phyloP scores from a whole-genome alignment of 2,113 vertebrate genomes.

The Dipodomys spectabilis region DNA sequence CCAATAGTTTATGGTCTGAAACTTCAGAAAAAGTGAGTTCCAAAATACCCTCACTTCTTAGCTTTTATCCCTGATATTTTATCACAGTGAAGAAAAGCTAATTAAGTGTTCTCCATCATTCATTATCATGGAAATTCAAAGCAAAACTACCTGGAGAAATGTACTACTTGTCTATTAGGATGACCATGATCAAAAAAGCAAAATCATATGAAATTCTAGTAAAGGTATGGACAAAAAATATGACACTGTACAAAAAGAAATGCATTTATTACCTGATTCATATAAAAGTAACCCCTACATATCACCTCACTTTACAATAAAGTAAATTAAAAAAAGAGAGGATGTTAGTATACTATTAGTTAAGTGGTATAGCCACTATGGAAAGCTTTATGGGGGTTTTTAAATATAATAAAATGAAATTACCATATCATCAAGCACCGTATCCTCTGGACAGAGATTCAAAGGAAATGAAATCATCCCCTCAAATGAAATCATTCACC shows the following conservation, averaged over 20 bases:
- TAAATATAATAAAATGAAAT: not conserved
- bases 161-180: not conserved
- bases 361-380: not conserved
- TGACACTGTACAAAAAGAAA: too few relatives aligned
- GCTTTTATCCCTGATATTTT: not conserved
- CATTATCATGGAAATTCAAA: not conserved
- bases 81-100: not conserved
- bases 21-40: not conserved
- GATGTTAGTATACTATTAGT: not conserved
- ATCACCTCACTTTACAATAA: too few relatives aligned
- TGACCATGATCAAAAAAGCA: not conserved
- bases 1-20: too few relatives aligned
- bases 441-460: not conserved
- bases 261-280: too few relatives aligned
- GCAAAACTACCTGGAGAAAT: not conserved
- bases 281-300: too few relatives aligned
- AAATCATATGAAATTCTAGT: not conserved
- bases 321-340: too few relatives aligned
- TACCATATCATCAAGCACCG: not conserved
- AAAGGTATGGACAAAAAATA: not conserved
- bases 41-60: not conserved
- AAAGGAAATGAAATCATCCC: not conserved
- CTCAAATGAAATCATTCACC: not conserved
- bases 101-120: not conserved
- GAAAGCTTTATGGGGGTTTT: not conserved